Evolutionary conservation across 2,113 vertebrate species (phyloP).

Genomic region (Panthera leo): DNA sequence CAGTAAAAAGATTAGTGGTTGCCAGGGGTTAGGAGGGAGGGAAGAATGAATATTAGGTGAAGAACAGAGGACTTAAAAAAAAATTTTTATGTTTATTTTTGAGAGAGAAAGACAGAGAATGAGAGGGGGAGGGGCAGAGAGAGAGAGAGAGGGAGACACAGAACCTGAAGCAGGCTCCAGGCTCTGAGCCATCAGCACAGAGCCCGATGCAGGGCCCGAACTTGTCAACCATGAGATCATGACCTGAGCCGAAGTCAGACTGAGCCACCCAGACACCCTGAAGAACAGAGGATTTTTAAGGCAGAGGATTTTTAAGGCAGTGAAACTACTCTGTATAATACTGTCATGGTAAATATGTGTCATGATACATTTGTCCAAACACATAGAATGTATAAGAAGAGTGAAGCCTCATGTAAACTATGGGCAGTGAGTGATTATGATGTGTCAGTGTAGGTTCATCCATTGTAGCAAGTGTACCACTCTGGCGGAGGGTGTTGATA

Average conservation of each 20-base stretch:
- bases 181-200: no score
- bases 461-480: background rate
- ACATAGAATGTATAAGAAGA: background rate
- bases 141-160: no score
- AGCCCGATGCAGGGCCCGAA: no score
- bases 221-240: no score
- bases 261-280: background rate
- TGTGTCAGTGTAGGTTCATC: background rate
- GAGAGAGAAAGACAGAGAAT: no score
- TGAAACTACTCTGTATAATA: background rate
- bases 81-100: no score
- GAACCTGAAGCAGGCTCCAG: no score
- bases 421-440: background rate
- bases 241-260: no score
- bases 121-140: no score
- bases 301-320: background rate
- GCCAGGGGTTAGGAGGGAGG: background rate
- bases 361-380: background rate
- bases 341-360: background rate
- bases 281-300: background rate
- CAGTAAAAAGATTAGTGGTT: background rate
- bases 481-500: background rate
- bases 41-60: background rate
- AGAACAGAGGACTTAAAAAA: background rate
- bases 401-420: background rate